Base-by-base conservation (phyloP, 2,797 vertebrate genomes). In the Phrynocephalus forsythii region DNA sequence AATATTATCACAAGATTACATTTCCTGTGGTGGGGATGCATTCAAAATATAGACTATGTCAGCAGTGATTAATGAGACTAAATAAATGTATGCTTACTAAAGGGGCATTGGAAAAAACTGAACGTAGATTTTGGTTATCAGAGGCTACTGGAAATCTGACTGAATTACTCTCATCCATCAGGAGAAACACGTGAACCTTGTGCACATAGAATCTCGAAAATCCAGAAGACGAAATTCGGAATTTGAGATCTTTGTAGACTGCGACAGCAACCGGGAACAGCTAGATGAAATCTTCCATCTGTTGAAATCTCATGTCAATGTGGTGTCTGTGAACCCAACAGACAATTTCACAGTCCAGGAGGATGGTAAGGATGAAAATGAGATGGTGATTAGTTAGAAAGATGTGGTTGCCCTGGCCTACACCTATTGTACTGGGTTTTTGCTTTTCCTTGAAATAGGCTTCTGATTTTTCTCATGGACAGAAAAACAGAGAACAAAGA, bases 171-270 rank as follows among this genome's bases (percentile, higher is more conserved):
- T 87, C 88, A 66, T 84, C 66, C 90, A 82, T 82, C 95, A 99
- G 99, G 99, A 99, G 96, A 99, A 98, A 86, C 99, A 98, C 81
- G 98, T 99, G 83, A 99, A 98, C 91, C 97, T 99, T 82, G 96
- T 99, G 48, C 99, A 99, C 93, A 99, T 99, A 1, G 99, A 99
- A 95, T 99, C 99, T 89, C 97, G 98, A 76, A 99, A 98, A 94
- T 99, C 99, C 75, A 99, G 97, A 94, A 97, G 98, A 94, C 97
- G 98, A 92, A 99, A 97, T 96, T 99, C 99, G 0, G 99, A 99
- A 95, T 99, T 99, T 86, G 99, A 99, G 95, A 98, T 99, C 90
- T 98, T 99, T 67, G 97, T 99, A 94, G 98, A 99, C 94, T 99
- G 99, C 80, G 99, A 99, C 96, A 99, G 98, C 92, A 97, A 97